Evolutionary conservation across 2,797 vertebrate species (phyloP).

Genomic region (Falco berigora): DNA sequence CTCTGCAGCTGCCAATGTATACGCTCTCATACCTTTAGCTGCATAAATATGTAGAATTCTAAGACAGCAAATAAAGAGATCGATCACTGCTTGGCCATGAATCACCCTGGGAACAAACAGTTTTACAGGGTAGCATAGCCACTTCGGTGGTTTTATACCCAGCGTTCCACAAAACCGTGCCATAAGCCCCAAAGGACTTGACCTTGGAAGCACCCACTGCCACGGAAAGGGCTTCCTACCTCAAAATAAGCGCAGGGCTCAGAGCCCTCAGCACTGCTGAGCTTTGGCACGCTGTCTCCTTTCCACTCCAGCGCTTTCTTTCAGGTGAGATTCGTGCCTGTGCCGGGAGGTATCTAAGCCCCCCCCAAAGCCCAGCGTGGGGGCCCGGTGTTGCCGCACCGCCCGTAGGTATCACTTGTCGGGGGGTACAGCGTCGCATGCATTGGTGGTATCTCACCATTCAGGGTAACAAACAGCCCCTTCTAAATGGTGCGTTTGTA

Average conservation of each 20-base stretch:
- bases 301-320: neutral
- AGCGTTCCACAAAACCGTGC: neutral
- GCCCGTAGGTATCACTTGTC: accelerated
- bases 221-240: neutral
- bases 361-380: neutral
- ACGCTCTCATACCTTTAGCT: constrained; percentile 58
- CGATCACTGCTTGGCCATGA: neutral
- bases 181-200: neutral
- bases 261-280: neutral
- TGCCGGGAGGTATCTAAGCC: neutral
- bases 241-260: neutral
- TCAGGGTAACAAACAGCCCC: accelerated
- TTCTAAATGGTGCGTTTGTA: neutral
- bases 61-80: constrained; percentile 53
- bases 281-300: neutral
- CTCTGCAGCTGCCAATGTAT: constrained; percentile 53
- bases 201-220: neutral
- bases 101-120: neutral
- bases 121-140: neutral
- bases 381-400: accelerated
- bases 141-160: neutral
- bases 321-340: neutral
- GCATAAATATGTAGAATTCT: constrained; percentile 67
- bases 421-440: neutral
- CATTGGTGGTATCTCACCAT: neutral